Conservation (phyloP, 2,113 vertebrate genomes). For the Nothoprocta pentlandii region DNA sequence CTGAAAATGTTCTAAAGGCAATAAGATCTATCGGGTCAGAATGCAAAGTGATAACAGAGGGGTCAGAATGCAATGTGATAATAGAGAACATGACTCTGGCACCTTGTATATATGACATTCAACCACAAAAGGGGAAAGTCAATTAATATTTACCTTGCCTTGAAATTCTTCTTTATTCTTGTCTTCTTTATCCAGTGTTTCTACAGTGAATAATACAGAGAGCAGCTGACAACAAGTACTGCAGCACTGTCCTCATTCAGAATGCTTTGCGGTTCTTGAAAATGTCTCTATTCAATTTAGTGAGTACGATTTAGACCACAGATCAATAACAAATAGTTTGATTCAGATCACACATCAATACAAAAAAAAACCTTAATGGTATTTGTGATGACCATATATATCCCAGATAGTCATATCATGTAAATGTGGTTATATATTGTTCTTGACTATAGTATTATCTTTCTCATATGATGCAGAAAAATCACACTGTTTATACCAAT, state of each 20-base stretch:
- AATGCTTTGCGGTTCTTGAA: neutral
- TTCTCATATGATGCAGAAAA: neutral
- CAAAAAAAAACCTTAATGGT: neutral
- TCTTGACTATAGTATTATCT: neutral
- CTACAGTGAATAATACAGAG: neutral
- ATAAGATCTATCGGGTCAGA: neutral
- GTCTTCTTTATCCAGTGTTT: neutral
- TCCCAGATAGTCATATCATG: neutral
- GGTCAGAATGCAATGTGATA: neutral
- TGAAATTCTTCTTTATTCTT: neutral
- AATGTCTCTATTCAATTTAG: neutral
- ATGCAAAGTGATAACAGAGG: neutral
- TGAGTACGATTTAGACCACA: neutral
- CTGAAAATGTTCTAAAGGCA: neutral
- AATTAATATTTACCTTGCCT: accelerated
- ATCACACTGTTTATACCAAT: neutral
- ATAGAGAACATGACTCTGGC: neutral
- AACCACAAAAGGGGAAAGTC: neutral
- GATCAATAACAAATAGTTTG: neutral
- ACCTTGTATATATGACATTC: neutral
- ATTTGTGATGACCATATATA: neutral
- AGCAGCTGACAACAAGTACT: neutral
- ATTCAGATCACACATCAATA: neutral
- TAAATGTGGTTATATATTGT: neutral
- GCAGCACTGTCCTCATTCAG: neutral